Percentiles rank a stretch among this genome's conserved stretches.
These are phyloP conservation scores for Lamproptera curius DNA, from an alignment of 2,888 invertebrate species.

Conservation along the genomic window DNA sequence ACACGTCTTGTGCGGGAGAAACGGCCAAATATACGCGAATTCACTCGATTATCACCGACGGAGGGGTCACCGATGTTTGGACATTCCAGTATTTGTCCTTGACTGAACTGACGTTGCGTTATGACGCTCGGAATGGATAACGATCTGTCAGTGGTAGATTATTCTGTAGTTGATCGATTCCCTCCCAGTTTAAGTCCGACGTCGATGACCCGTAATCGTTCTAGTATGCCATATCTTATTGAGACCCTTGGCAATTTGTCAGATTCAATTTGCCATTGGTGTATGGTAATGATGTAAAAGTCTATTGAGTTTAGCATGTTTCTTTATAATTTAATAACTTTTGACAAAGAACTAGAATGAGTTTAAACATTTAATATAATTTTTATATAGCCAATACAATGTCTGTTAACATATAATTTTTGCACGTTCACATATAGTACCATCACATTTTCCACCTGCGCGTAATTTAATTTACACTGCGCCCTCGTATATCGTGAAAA, in stretches of 20 bases:
- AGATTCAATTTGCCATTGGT: background rate
- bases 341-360: too few species aligned
- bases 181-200: background rate
- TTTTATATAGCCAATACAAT: background rate
- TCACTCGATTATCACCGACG: conserved; percentile 9
- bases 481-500: background rate
- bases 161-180: conserved; percentile 11
- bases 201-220: conserved; percentile 3
- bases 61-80: conserved; percentile 12
- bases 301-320: too few species aligned
- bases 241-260: background rate
- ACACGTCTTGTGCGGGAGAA: conserved; percentile 42
- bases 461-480: background rate
- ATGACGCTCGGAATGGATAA: conserved; percentile 18
- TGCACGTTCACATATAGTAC: background rate
- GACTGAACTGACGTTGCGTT: conserved; percentile 13
- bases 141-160: conserved; percentile 7
- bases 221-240: background rate
- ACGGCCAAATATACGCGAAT: conserved; percentile 12
- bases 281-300: too few species aligned
- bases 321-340: too few species aligned
- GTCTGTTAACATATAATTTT: background rate
- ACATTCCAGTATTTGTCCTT: conserved; percentile 17
- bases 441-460: too few species aligned
- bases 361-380: too few species aligned